Conservation (phyloP, 1,140 invertebrate species). For the Drosophila punjabiensis region DNA sequence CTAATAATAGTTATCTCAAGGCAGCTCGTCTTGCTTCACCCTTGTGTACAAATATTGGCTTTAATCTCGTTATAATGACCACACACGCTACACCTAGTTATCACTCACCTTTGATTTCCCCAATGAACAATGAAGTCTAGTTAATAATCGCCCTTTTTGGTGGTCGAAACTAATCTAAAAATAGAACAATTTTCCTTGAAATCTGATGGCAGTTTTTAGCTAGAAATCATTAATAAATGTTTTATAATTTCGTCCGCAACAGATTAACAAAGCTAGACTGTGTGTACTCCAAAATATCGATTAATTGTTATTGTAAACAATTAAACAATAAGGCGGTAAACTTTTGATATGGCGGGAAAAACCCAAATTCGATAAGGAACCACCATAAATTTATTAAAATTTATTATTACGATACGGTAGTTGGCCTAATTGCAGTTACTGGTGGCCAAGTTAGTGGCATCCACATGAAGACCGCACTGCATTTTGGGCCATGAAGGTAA, state of each 20-base stretch:
- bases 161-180: background rate
- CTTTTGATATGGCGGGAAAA: background rate
- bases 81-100: background rate
- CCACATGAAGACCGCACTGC: conserved; percentile 11
- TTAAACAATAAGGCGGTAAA: background rate
- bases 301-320: background rate
- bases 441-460: conserved; percentile 22
- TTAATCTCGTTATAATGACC: background rate
- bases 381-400: conserved; percentile 36
- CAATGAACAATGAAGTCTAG: too few relatives aligned
- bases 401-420: conserved; percentile 18
- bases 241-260: background rate
- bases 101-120: background rate
- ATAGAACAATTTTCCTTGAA: background rate
- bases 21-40: background rate
- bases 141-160: conserved; percentile 5
- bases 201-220: conserved; percentile 1
- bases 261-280: conserved; percentile 2
- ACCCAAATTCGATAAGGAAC: conserved; percentile 23
- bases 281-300: background rate
- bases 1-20: background rate
- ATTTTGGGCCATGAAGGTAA: conserved; percentile 29
- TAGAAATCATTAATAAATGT: conserved; percentile 6
- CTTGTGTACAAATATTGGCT: background rate
- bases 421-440: conserved; percentile 20